Evolutionary conservation across 2,113 vertebrate genomes (phyloP).

Genomic region (Pterophyllum scalare): DNA sequence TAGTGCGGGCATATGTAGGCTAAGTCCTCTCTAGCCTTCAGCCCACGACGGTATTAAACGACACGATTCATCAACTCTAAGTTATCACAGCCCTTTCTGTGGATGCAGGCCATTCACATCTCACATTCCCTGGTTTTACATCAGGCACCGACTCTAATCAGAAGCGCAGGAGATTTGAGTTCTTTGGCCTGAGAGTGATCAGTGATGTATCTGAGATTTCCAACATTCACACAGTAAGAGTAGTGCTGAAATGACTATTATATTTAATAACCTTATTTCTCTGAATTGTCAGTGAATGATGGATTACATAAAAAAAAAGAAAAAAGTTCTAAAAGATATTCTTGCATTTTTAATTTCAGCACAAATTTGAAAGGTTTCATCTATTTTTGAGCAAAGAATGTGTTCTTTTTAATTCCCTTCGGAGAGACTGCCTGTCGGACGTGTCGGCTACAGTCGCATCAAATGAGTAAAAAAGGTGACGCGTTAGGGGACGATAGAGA

Average conservation of each 20-base stretch:
- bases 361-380: conserved; percentile 21
- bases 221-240: conserved; percentile 43
- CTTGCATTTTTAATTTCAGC: conserved; percentile 24
- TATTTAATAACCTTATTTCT: conserved; percentile 32
- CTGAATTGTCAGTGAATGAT: conserved; percentile 21
- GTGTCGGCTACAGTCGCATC: conserved; percentile 50
- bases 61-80: conserved; percentile 18
- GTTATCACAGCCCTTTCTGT: conserved; percentile 34
- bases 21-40: conserved; percentile 4
- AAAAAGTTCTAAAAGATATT: conserved; percentile 4
- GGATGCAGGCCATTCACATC: conserved; percentile 9
- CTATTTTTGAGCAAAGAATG: conserved; percentile 37
- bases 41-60: background rate
- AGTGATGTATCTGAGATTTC: conserved; percentile 23
- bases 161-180: conserved; percentile 31
- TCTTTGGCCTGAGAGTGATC: conserved; percentile 65
- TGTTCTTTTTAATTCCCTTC: conserved; percentile 60
- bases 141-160: conserved; percentile 34
- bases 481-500: conserved; percentile 35
- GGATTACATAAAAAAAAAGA: conserved; percentile 21
- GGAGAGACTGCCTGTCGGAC: conserved; percentile 48
- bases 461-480: conserved; percentile 54
- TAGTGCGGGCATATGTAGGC: conserved; percentile 9
- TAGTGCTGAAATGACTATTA: conserved; percentile 46
- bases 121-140: conserved; percentile 32